Conservation (phyloP, 92 coral and sea anemone genomes). For the Desmophyllum pertusum region DNA sequence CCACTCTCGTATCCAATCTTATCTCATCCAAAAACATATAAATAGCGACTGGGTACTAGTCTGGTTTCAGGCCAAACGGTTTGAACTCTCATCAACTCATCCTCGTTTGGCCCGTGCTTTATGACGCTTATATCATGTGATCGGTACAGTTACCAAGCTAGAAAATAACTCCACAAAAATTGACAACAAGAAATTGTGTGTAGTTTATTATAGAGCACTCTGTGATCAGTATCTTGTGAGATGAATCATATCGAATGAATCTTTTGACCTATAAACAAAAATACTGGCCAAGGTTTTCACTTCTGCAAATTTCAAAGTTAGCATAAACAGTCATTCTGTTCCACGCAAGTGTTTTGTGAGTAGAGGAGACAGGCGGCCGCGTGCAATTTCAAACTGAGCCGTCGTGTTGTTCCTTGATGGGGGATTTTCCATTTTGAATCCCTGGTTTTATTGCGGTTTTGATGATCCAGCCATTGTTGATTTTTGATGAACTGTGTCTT, state of each 20-base stretch:
- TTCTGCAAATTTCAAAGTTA: neutral
- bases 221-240: conserved; percentile 15
- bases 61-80: no score
- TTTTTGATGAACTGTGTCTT: conserved; percentile 23
- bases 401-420: neutral
- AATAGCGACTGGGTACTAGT: no score
- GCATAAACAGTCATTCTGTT: neutral
- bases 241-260: conserved; percentile 5
- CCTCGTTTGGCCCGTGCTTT: neutral
- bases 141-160: neutral
- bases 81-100: neutral
- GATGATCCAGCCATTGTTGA: conserved; percentile 12
- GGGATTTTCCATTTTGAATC: neutral
- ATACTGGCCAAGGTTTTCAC: neutral
- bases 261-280: neutral
- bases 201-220: conserved; percentile 18
- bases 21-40: no score
- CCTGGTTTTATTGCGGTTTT: conserved; percentile 5
- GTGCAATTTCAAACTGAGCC: neutral
- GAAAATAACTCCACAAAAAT: neutral
- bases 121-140: neutral
- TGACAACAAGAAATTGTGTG: neutral
- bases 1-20: no score
- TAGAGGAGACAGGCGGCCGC: neutral
- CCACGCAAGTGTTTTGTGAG: conserved; percentile 5